Evolutionary conservation across 2,797 vertebrate genomes (phyloP).

Genomic region (Microhierax caerulescens): DNA sequence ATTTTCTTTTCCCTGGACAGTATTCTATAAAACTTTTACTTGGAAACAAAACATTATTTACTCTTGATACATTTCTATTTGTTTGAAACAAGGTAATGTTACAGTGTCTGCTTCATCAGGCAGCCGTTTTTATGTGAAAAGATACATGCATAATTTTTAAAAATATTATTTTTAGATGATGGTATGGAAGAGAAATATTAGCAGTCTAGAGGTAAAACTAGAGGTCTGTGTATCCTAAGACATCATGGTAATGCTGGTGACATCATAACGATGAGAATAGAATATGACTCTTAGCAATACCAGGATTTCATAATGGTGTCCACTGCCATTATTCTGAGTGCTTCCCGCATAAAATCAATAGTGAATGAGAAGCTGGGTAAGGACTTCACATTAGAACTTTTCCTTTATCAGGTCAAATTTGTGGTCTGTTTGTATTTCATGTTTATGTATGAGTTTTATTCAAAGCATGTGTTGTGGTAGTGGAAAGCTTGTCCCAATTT

Average conservation of each 20-base stretch:
- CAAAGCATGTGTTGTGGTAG: accelerated
- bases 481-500: background rate
- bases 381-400: background rate
- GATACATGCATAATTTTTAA: background rate
- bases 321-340: background rate
- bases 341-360: background rate
- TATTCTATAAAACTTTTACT: background rate
- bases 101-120: background rate
- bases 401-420: background rate
- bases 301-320: background rate
- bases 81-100: background rate
- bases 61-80: background rate
- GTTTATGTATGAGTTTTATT: background rate
- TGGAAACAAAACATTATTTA: background rate
- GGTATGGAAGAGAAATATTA: background rate
- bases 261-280: background rate
- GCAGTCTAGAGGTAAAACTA: background rate
- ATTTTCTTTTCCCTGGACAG: background rate
- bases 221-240: background rate
- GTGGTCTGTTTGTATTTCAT: background rate
- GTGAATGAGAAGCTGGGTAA: background rate
- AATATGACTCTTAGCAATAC: background rate
- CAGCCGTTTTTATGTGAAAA: background rate
- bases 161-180: background rate
- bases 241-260: background rate